Conservation (phyloP, 2,888 invertebrate species). For the Cryptus viduatorius region DNA sequence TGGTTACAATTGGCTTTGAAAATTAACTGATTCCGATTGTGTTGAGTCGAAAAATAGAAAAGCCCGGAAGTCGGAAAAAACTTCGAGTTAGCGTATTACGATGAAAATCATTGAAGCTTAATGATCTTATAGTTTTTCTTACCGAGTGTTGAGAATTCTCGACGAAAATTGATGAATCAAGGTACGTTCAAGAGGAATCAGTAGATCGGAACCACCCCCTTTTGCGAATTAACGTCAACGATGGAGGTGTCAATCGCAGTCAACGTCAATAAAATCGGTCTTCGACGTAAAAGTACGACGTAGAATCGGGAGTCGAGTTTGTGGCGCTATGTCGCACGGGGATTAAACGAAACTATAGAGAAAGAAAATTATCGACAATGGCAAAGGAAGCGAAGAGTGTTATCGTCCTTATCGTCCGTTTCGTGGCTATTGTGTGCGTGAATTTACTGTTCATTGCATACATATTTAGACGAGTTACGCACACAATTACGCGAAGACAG, state of each 20-base stretch:
- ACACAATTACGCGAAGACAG: no score
- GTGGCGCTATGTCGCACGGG: not conserved
- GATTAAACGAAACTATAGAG: not conserved
- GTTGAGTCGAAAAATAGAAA: not conserved
- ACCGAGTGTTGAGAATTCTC: slow-evolving; percentile 40
- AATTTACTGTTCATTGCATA: no score
- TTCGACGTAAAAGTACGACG: slow-evolving; percentile 10
- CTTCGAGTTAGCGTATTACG: not conserved
- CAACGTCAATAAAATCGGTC: slow-evolving; percentile 74
- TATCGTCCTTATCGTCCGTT: no score
- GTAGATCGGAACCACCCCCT: slow-evolving; percentile 66
- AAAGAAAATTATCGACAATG: no score
- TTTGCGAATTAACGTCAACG: slow-evolving; percentile 63
- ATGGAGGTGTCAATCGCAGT: slow-evolving; percentile 72
- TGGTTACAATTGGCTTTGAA: no score
- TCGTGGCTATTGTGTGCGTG: no score
- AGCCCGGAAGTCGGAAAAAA: not conserved
- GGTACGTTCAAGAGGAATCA: slow-evolving; percentile 32
- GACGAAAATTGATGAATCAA: slow-evolving; percentile 22
- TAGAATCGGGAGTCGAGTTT: not conserved
- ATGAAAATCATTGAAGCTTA: not conserved
- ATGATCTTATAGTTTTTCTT: slow-evolving; percentile 7
- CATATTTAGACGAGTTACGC: no score
- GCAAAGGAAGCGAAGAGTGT: no score
- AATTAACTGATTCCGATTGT: not conserved